Evolutionary conservation across 2,888 invertebrate genomes (phyloP), one percentile per base, ranked within the genome.

Genomic region (Rhorus exstirpatorius): DNA sequence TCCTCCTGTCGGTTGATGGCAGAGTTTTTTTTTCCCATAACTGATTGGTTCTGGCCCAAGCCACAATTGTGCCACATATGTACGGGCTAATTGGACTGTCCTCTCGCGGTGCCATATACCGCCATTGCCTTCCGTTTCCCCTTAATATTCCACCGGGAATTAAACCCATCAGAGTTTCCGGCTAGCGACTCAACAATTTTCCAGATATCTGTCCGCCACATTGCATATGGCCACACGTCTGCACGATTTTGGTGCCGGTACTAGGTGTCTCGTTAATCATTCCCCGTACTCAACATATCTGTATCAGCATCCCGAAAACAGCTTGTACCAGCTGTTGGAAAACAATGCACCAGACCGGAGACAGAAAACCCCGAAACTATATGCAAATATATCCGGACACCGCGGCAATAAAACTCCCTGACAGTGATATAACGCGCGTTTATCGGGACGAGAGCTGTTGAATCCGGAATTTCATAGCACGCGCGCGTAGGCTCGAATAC

Each of bases 81-180:
- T 49, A 55, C 53, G 79, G 61, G 53, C 61, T 79, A 68, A 79
- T 79, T 79, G 61, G 74, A 74, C 53, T 61, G 44, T 44, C 35
- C 61, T 35, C 49, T 51, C 74, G n/a, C n/a, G n/a, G n/a, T n/a
- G n/a, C n/a, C n/a, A n/a, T 35, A 6, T 31, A 24, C 12, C 58
- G 10, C 38, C 41, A 19, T 41, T 21, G 3, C n/a, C 38, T 38
- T 7, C 31, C 38, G 12, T 6, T 41, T 8, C 35, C 44, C 26
- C 12, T 26, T 55, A 53, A 1, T 49, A 35, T 51, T 49, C 31
- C 49, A 55, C n/a, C 55, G 8, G n/a, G 26, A 55, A n/a, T n/a
- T n/a, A 55, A 58, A 58, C 8, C 38, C 7, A 38, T 8, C 8
- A 38, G 4, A 38, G 38, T n/a, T 38, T 8, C 38, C 38, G 8